phyloP scores from a whole-genome alignment of 2,113 vertebrate genomes.

The Eclectus roratus region DNA sequence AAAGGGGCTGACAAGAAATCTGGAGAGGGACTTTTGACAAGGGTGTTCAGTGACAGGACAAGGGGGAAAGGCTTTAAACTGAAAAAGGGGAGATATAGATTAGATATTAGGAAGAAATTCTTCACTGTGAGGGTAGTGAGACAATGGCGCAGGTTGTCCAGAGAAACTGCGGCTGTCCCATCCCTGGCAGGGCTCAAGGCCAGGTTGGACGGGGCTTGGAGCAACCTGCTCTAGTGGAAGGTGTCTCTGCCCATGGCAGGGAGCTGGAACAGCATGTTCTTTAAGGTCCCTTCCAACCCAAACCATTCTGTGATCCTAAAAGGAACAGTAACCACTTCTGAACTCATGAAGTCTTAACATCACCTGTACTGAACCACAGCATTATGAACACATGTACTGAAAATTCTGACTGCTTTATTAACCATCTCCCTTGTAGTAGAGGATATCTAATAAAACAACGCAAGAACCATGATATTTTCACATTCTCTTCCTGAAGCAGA shows the following conservation, averaged over 20 bases:
- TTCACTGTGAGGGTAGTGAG: neutral
- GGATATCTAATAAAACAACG: neutral
- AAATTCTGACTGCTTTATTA: neutral
- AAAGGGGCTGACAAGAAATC: neutral
- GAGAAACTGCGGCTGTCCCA: neutral
- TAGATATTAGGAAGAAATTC: neutral
- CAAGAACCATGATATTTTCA: neutral
- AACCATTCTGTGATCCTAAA: neutral
- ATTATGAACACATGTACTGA: neutral
- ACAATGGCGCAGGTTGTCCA: neutral
- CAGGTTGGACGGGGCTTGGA: neutral
- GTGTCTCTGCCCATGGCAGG: neutral
- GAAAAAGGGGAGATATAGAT: neutral
- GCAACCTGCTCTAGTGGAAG: neutral
- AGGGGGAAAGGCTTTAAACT: neutral
- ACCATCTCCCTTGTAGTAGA: neutral
- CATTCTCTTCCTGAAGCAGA: neutral
- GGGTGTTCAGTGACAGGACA: neutral
- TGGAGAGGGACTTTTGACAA: neutral
- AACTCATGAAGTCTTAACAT: neutral
- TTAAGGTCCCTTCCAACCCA: neutral
- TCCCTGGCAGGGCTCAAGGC: neutral
- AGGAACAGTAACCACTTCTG: neutral
- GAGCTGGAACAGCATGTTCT: neutral
- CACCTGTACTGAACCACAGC: neutral